Evolutionary conservation across 2,888 invertebrate genomes (phyloP).

Genomic region (Anorthoa munda): DNA sequence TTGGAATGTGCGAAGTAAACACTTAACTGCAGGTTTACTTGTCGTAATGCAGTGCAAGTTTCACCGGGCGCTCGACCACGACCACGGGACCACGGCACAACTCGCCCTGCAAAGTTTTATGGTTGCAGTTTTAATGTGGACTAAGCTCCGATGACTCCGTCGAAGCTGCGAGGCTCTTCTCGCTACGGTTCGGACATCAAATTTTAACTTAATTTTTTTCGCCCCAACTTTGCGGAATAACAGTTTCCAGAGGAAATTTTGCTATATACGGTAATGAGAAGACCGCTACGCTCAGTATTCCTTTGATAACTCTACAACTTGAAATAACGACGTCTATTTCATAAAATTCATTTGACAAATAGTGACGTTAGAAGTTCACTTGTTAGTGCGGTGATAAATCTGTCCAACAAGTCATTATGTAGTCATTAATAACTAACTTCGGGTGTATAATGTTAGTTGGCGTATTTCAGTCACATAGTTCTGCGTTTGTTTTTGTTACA

Average conservation of each 20-base stretch:
- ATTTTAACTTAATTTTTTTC: constrained; percentile 70
- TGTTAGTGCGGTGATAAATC: constrained; percentile 57
- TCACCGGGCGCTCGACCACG: constrained; percentile 80
- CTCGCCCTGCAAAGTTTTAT: constrained; percentile 81
- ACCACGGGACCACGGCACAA: constrained; percentile 80
- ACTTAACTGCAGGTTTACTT: constrained; percentile 89
- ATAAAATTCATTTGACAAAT: constrained; percentile 57
- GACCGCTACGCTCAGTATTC: constrained; percentile 56
- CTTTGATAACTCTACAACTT: constrained; percentile 48
- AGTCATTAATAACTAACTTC: constrained; percentile 57
- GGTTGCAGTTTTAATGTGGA: constrained; percentile 84
- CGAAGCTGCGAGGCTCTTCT: constrained; percentile 53
- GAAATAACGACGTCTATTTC: constrained; percentile 37
- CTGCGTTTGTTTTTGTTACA: constrained; percentile 36
- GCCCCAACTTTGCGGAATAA: constrained; percentile 58
- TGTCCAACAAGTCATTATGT: constrained; percentile 59
- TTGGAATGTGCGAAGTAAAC: constrained; percentile 88
- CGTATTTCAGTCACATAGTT: constrained; percentile 41
- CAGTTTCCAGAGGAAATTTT: constrained; percentile 62
- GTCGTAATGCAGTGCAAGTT: constrained; percentile 88
- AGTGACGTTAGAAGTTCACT: constrained; percentile 49
- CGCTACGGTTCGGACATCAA: constrained; percentile 66
- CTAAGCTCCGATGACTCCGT: constrained; percentile 74
- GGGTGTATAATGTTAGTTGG: constrained; percentile 52
- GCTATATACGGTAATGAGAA: constrained; percentile 65